phyloP scores from a whole-genome alignment of 2,797 vertebrate species.

The Danio jaintianensis region DNA sequence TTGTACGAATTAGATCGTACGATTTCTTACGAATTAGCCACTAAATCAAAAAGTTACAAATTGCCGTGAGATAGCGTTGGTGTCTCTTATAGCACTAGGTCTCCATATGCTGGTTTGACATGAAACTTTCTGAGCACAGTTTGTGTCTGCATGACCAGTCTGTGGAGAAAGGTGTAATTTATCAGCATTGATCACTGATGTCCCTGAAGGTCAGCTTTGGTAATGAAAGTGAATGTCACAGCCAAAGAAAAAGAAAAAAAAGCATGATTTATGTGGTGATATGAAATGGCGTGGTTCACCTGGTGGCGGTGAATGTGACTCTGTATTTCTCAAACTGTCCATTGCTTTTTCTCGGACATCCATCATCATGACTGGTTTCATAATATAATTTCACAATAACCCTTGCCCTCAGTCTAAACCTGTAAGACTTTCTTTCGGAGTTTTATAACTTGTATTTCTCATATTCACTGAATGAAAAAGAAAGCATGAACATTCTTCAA shows the following conservation, averaged over 20 bases:
- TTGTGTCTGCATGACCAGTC: background rate
- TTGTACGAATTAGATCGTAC: no score
- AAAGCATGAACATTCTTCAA: background rate
- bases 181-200: conserved; percentile 19
- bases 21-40: no score
- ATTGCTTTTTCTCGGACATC: conserved; percentile 2
- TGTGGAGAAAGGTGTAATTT: background rate
- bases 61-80: no score
- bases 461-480: background rate
- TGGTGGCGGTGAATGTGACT: background rate
- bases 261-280: background rate
- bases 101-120: background rate
- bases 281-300: conserved; percentile 17
- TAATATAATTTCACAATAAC: background rate
- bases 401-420: background rate
- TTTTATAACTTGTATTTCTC: background rate
- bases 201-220: conserved; percentile 22
- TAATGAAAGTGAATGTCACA: conserved; percentile 14
- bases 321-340: background rate
- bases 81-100: background rate
- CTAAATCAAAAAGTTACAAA: no score
- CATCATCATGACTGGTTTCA: conserved; percentile 35
- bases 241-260: background rate
- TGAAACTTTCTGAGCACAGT: background rate
- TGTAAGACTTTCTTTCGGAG: background rate